A percentile compares a stretch with the other conserved stretches of the same genome.
phyloP scores from a whole-genome alignment of 2,888 invertebrate species.

The Scotopteryx bipunctaria region DNA sequence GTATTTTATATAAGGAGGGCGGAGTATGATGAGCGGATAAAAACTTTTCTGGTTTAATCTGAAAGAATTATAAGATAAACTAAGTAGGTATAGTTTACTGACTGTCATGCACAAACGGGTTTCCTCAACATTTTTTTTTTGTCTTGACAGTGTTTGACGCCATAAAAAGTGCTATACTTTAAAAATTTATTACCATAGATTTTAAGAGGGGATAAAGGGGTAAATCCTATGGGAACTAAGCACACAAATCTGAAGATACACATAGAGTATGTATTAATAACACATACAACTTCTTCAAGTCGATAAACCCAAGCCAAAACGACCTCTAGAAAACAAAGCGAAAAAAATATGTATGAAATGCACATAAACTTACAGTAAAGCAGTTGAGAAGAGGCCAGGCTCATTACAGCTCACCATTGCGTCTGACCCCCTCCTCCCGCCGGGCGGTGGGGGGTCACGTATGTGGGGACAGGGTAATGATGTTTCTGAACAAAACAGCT shows the following conservation, averaged over 20 bases:
- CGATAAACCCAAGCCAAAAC: conserved; percentile 7
- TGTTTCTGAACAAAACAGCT: conserved; percentile 41
- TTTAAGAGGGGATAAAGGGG: too few relatives aligned
- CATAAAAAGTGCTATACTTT: too few relatives aligned
- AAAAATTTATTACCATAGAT: too few relatives aligned
- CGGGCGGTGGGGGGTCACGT: conserved; percentile 36
- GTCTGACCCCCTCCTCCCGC: conserved; percentile 30
- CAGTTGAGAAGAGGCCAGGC: conserved; percentile 38
- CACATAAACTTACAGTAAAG: conserved; percentile 41
- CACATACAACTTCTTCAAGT: conserved; percentile 1
- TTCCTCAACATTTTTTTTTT: too few relatives aligned
- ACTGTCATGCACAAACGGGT: too few relatives aligned
- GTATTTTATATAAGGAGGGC: conserved; percentile 1
- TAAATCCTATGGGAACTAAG: too few relatives aligned
- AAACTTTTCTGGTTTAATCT: too few relatives aligned
- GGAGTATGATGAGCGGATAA: background rate
- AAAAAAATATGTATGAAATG: conserved; percentile 41
- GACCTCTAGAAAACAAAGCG: conserved; percentile 34
- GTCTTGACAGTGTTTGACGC: too few relatives aligned
- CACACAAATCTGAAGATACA: too few relatives aligned
- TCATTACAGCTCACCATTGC: conserved; percentile 37
- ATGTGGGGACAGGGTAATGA: conserved; percentile 38
- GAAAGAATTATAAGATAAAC: too few relatives aligned
- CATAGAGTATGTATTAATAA: too few relatives aligned
- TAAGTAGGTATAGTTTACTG: too few relatives aligned